phyloP scores from a whole-genome alignment of 1,140 invertebrate species.

The Drosophila biarmipes region DNA sequence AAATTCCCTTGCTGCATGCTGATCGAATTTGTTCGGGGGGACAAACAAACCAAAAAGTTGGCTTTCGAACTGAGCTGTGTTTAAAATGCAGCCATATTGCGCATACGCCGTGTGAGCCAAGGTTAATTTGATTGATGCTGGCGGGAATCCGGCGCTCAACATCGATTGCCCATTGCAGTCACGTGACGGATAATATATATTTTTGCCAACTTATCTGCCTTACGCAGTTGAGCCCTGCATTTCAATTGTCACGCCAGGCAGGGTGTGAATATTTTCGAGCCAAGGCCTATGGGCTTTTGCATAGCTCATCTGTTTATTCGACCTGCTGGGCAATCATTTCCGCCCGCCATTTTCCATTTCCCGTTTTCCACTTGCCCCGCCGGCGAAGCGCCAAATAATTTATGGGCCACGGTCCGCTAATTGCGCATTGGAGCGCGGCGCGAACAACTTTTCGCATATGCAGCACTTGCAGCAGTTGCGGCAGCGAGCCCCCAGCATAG shows the following conservation, averaged over 20 bases:
- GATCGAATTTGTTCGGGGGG: conserved; percentile 18
- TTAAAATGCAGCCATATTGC: conserved; percentile 45
- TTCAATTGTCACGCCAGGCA: conserved; percentile 39
- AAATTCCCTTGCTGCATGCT: conserved; percentile 9
- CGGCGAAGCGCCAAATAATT: conserved; percentile 57
- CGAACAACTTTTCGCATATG: conserved; percentile 68
- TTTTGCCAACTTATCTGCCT: conserved; percentile 4
- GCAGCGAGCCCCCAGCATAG: background rate
- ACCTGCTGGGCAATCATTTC: conserved; percentile 62
- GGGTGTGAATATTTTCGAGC: conserved; percentile 52
- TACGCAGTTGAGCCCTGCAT: conserved; percentile 11
- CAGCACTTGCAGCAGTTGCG: conserved; percentile 14
- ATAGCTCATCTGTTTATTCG: conserved; percentile 29
- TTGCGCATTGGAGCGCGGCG: conserved; percentile 67
- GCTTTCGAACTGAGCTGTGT: conserved; percentile 39
- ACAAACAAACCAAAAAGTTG: conserved; percentile 1
- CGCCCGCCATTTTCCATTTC: conserved; percentile 54
- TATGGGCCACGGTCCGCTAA: conserved; percentile 64
- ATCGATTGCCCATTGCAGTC: conserved; percentile 23
- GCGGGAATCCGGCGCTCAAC: conserved; percentile 29
- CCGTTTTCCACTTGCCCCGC: conserved; percentile 9
- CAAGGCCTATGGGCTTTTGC: conserved; percentile 8
- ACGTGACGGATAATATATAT: conserved; percentile 22
- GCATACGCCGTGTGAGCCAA: conserved; percentile 42
- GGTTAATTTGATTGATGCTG: conserved; percentile 45